Conservation (phyloP, 2,797 vertebrate species). For the Enteromius radiatus region DNA sequence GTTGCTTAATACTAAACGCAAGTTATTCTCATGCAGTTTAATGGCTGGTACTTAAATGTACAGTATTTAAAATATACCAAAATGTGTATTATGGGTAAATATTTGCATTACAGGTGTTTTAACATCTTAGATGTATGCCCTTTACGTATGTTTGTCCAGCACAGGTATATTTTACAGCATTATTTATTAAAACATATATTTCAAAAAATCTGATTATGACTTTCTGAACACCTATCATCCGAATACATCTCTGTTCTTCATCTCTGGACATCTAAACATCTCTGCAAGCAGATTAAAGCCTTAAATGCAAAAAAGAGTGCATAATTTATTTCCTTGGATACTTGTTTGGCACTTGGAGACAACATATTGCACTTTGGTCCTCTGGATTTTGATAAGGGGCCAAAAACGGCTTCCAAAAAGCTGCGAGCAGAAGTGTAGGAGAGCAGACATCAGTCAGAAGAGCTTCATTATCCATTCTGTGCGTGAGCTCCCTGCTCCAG, state of each 20-base stretch:
- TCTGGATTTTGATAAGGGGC: neutral
- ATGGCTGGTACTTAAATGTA: neutral
- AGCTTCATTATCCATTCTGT: constrained; percentile 21
- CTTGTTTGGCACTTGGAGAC: neutral
- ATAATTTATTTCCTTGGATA: neutral
- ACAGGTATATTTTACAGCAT: neutral
- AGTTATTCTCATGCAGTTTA: neutral
- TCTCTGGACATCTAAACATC: constrained; percentile 15
- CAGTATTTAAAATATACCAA: neutral
- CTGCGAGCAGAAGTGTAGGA: neutral
- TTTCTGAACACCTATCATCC: neutral
- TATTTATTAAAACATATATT: too few relatives aligned
- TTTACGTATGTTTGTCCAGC: constrained; percentile 15
- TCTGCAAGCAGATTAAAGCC: constrained; percentile 15
- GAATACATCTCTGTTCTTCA: neutral
- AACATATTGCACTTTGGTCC: constrained; percentile 24
- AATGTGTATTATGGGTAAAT: neutral
- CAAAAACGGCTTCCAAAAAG: neutral
- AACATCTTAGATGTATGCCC: neutral
- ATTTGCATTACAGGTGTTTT: neutral
- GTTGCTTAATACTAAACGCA: neutral
- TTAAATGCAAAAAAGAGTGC: neutral
- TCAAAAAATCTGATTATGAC: too few relatives aligned
- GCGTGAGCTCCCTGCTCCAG: constrained; percentile 17
- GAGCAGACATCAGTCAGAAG: constrained; percentile 17